phyloP scores from a whole-genome alignment of 2,797 vertebrate genomes.

The Girardinus metallicus region DNA sequence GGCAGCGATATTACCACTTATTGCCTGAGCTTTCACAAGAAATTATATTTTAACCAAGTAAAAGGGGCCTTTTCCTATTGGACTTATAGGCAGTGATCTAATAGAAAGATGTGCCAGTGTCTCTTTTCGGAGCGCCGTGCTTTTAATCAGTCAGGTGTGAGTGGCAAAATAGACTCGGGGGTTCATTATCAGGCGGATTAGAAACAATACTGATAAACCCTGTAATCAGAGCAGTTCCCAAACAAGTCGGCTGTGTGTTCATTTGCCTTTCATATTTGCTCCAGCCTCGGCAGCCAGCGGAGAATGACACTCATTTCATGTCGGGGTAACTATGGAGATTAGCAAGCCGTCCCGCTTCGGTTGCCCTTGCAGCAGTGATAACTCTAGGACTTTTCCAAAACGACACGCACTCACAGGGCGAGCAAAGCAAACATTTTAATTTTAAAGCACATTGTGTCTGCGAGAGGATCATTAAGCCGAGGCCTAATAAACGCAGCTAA shows the following conservation, averaged over 20 bases:
- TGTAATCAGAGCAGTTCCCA: conserved; percentile 54
- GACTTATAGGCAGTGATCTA: conserved; percentile 19
- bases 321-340: conserved; percentile 67
- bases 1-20: conserved; percentile 57
- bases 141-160: conserved; percentile 45
- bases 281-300: conserved; percentile 33
- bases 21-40: conserved; percentile 52
- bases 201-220: conserved; percentile 59
- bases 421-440: conserved; percentile 61
- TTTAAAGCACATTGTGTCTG: conserved; percentile 40
- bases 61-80: conserved; percentile 26
- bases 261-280: conserved; percentile 63
- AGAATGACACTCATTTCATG: conserved; percentile 59
- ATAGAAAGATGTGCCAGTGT: conserved; percentile 27
- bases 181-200: conserved; percentile 69
- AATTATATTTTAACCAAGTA: conserved; percentile 55
- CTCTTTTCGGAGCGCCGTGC: conserved; percentile 21
- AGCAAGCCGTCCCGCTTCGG: conserved; percentile 54
- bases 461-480: conserved; percentile 55
- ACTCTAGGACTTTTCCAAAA: conserved; percentile 27
- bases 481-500: conserved; percentile 64
- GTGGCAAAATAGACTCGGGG: conserved; percentile 57
- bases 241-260: conserved; percentile 66
- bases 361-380: conserved; percentile 47
- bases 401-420: conserved; percentile 19